These are phyloP conservation scores for Torymus auratus DNA, from an alignment of 2,888 invertebrate species.

Conservation along the genomic window DNA sequence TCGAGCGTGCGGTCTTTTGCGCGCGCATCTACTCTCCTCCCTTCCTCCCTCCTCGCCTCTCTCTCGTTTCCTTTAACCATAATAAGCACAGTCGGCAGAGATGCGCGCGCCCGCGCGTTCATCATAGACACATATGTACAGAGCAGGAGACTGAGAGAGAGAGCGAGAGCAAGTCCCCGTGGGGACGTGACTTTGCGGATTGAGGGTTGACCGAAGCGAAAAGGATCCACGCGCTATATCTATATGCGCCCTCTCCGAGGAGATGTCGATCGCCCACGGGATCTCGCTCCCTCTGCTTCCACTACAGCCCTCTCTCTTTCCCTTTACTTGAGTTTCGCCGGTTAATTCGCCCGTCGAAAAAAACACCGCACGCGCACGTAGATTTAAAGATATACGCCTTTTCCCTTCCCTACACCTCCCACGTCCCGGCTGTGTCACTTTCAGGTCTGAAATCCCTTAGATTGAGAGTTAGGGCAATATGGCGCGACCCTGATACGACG, in stretches of 20 bases:
- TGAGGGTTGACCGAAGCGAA: slow-evolving; percentile 9
- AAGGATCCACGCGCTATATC: background rate
- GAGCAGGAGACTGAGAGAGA: too few species aligned
- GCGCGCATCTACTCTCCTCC: background rate
- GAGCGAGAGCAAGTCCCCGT: background rate
- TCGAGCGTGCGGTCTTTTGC: background rate
- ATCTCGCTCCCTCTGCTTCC: background rate
- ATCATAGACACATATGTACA: slow-evolving; percentile 17
- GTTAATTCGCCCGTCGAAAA: background rate
- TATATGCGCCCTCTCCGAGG: too few species aligned
- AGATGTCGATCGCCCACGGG: slow-evolving; percentile 21
- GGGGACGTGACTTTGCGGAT: slow-evolving; percentile 25
- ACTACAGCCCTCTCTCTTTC: too few species aligned
- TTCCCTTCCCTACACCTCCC: too few species aligned
- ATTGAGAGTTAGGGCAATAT: too few species aligned
- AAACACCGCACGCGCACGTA: background rate
- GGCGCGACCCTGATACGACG: too few species aligned
- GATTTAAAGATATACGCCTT: slow-evolving; percentile 9
- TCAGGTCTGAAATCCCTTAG: too few species aligned
- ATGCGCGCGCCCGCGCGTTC: background rate
- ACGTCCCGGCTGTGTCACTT: too few species aligned
- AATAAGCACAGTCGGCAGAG: background rate
- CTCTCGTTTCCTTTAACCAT: slow-evolving; percentile 7
- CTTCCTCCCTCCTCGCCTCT: background rate
- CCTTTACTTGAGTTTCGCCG: background rate